Percentiles rank a stretch among this genome's conserved stretches.
Conservation (phyloP, 1,140 invertebrate genomes). For the Acromyrmex echinatior region DNA sequence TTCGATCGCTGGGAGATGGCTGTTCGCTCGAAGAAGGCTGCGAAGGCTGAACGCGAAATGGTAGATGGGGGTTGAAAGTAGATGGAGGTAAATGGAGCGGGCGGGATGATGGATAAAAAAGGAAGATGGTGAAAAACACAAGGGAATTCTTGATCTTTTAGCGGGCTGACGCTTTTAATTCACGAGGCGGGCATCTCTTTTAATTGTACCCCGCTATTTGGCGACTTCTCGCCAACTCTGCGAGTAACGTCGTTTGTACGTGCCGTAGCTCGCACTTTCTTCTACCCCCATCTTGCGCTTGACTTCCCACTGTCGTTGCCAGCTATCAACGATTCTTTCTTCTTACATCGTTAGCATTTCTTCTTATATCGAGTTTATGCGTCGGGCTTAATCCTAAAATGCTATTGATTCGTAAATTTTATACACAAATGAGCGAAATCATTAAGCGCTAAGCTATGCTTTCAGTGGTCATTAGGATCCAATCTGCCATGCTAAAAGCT, state of each 20-base stretch:
- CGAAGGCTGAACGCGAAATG: slow-evolving; percentile 61
- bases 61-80: slow-evolving; percentile 3
- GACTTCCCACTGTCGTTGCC: not conserved
- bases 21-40: slow-evolving; percentile 24
- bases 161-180: slow-evolving; percentile 83
- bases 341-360: not conserved
- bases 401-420: no score
- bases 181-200: slow-evolving; percentile 77
- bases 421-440: no score
- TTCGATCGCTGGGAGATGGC: not conserved
- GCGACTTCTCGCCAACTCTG: slow-evolving; percentile 70
- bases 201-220: slow-evolving; percentile 73
- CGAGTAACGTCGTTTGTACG: slow-evolving; percentile 51
- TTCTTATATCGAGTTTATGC: not conserved
- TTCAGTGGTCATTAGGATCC: no score
- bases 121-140: slow-evolving; percentile 68
- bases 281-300: not conserved
- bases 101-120: slow-evolving; percentile 51
- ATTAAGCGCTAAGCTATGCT: no score
- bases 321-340: slow-evolving; percentile 14
- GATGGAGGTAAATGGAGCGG: not conserved
- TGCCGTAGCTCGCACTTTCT: slow-evolving; percentile 21
- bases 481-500: no score
- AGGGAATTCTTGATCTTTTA: slow-evolving; percentile 82
- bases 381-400: not conserved